These are phyloP conservation scores for Anser cygnoides DNA, from an alignment of 2,113 vertebrate genomes.

Conservation along the genomic window DNA sequence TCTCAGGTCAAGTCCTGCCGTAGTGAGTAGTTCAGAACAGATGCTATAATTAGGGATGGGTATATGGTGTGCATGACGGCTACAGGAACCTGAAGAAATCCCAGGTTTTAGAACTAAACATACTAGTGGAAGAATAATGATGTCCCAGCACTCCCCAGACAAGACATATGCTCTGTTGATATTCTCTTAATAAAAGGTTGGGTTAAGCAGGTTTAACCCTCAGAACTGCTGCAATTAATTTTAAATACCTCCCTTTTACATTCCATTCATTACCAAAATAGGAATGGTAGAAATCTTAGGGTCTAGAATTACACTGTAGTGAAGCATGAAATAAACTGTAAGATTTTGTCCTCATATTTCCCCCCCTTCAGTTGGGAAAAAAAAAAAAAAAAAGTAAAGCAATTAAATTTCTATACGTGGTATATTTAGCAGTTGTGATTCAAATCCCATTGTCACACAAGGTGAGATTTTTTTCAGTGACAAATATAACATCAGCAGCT, in stretches of 20 bases:
- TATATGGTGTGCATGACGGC: constrained; percentile 61
- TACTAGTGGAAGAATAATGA: constrained; percentile 24
- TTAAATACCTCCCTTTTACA: constrained; percentile 71
- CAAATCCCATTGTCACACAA: constrained; percentile 49
- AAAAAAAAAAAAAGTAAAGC: constrained; percentile 34
- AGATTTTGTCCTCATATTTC: constrained; percentile 34
- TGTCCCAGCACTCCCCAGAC: constrained; percentile 30
- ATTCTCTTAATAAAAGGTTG: constrained; percentile 68
- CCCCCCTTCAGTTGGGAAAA: neutral
- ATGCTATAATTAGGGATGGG: constrained; percentile 62
- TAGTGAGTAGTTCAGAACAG: constrained; percentile 82
- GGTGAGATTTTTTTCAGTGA: constrained; percentile 34
- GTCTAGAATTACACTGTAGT: constrained; percentile 60
- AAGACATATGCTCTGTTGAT: constrained; percentile 65
- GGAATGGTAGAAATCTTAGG: constrained; percentile 35
- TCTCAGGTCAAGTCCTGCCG: constrained; percentile 87
- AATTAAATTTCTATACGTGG: constrained; percentile 29
- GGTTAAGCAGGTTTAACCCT: constrained; percentile 80
- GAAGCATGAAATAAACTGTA: constrained; percentile 72
- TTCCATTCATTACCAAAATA: constrained; percentile 62
- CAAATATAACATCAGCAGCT: constrained; percentile 48
- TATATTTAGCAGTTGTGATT: constrained; percentile 49
- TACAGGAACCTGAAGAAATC: constrained; percentile 54
- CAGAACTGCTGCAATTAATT: constrained; percentile 76
- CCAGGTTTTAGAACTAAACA: constrained; percentile 59